Evolutionary conservation across 1,140 invertebrate genomes (phyloP).

Genomic region (Cheumatopsyche charites): DNA sequence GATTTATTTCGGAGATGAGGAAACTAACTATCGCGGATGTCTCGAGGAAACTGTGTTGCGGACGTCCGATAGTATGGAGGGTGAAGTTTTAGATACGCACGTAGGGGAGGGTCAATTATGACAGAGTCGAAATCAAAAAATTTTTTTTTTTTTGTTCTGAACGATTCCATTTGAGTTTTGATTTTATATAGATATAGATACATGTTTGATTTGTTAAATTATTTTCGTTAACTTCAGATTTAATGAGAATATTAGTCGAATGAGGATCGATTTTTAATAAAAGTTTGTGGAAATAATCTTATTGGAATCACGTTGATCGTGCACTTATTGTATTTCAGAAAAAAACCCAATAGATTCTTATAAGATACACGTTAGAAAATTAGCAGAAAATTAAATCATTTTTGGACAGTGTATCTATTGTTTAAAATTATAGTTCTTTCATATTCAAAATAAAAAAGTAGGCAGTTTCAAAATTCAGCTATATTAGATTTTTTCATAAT

Average conservation of each 20-base stretch:
- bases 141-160: neutral
- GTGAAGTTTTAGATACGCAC: neutral
- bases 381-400: no score
- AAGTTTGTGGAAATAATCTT: no score
- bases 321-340: no score
- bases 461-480: no score
- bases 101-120: neutral
- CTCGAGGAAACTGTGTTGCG: constrained; percentile 25
- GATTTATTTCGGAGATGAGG: constrained; percentile 3
- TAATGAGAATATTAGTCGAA: neutral
- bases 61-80: constrained; percentile 10
- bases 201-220: neutral
- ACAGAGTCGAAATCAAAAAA: neutral
- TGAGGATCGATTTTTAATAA: no score
- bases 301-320: no score
- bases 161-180: neutral
- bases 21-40: neutral
- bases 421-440: no score
- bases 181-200: neutral
- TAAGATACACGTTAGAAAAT: no score
- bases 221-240: neutral
- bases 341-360: no score
- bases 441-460: no score
- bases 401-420: no score
- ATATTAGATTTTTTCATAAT: no score